Conservation (phyloP, 2,888 invertebrate genomes). For the Amphimallon solstitiale region DNA sequence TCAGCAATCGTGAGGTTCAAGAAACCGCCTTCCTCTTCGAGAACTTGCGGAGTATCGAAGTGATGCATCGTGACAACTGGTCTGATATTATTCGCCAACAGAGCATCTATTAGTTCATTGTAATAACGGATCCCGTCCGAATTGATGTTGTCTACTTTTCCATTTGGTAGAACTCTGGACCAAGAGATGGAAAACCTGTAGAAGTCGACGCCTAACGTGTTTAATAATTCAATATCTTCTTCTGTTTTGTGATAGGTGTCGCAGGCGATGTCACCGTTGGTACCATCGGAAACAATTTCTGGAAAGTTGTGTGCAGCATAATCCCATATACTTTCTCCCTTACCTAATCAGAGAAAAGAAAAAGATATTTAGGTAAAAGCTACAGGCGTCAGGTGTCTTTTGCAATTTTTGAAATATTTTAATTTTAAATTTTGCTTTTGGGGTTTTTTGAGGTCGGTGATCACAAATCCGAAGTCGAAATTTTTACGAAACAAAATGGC, state of each 20-base stretch:
- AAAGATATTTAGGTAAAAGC: too few species aligned
- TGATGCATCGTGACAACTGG: slow-evolving; percentile 73
- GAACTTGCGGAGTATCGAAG: slow-evolving; percentile 71
- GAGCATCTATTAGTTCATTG: slow-evolving; percentile 68
- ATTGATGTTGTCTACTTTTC: slow-evolving; percentile 66
- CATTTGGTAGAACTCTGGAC: slow-evolving; percentile 74
- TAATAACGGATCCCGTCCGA: slow-evolving; percentile 72
- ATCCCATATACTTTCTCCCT: slow-evolving; percentile 77
- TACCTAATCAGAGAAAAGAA: slow-evolving; percentile 61
- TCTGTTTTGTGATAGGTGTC: slow-evolving; percentile 74
- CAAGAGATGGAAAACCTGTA: slow-evolving; percentile 75
- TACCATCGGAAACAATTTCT: slow-evolving; percentile 66
- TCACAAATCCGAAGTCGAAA: too few species aligned
- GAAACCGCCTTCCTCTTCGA: slow-evolving; percentile 73
- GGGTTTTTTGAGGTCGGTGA: too few species aligned
- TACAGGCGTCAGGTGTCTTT: too few species aligned
- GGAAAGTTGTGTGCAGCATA: slow-evolving; percentile 67
- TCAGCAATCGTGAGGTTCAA: slow-evolving; percentile 70
- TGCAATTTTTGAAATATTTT: too few species aligned
- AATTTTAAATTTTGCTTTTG: too few species aligned
- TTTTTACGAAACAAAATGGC: too few species aligned
- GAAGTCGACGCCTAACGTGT: slow-evolving; percentile 66
- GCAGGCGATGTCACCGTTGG: slow-evolving; percentile 72
- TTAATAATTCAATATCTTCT: slow-evolving; percentile 70
- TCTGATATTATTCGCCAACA: slow-evolving; percentile 66